Evolutionary conservation across 1,140 invertebrate species (phyloP), one percentile per base, ranked within the genome.

Genomic region (Drosophila willistoni): DNA sequence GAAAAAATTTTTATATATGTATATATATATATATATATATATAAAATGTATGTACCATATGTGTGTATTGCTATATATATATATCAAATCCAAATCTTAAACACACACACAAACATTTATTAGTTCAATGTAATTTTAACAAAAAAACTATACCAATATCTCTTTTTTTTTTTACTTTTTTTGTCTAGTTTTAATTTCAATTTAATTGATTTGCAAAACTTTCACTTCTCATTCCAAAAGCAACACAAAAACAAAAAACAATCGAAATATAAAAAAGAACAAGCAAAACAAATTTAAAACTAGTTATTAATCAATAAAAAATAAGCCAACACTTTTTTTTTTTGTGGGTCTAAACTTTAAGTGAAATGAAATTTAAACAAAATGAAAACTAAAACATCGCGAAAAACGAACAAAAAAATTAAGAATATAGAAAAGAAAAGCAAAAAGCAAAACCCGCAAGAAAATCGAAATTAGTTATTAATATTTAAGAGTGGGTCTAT

Each of bases 131-230:
- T 59, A 59, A 51, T 51, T 51, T 51, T 51, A 70, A 47, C 41
- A 47, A 71, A 68, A 69, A 69, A 70, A 51, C n/a, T 77, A 36
- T 39, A 39, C 13, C 9, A 36, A 36, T 36, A 36, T 36, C 34
- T 36, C 59, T 71, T 77, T 79, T 74, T 81, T 71, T 79, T 72
- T 71, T 78, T 68, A 34, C 71, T 67, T 78, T 86, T 79, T 86
- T 86, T 86, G 75, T 86, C 86, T 86, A 81, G 78, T 86, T 86
- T 68, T 86, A 81, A 86, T 81, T 86, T 86, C 82, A 86, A 86
- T 81, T 76, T 67, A 86, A 86, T 86, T 86, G 79, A 83, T 86
- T 86, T 86, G 66, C 86, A 86, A 86, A 86, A 86, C 82, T 86
- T 68, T 62, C 68, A 65, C 47, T 55, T 59, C 61, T 56, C 42